Conservation (phyloP, 2,113 vertebrate genomes). For the Motacilla tschutschensis region DNA sequence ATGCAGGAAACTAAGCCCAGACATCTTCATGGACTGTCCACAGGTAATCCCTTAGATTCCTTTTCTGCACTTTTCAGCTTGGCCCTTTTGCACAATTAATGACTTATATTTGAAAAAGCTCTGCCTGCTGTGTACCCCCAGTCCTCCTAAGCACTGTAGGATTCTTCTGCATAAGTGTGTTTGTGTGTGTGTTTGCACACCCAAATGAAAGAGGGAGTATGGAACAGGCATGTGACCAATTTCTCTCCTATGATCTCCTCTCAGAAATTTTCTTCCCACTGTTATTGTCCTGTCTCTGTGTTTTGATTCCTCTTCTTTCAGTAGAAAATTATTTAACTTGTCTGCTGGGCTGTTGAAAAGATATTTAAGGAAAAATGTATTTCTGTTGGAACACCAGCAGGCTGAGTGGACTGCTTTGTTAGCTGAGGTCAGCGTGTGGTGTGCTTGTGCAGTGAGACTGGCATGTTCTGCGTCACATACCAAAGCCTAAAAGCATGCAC, state of each 20-base stretch:
- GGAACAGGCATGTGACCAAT: neutral
- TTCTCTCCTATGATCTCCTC: neutral
- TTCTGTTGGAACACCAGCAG: neutral
- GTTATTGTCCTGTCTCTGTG: neutral
- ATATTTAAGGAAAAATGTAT: neutral
- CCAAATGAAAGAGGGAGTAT: neutral
- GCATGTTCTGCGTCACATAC: neutral
- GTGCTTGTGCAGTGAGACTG: neutral
- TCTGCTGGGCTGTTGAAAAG: too few relatives aligned
- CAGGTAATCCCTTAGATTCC: neutral
- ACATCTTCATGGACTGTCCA: neutral
- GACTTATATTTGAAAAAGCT: neutral
- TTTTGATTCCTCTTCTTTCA: neutral
- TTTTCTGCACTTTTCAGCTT: neutral
- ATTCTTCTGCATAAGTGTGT: neutral
- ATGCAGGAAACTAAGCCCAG: neutral
- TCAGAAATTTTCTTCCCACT: neutral
- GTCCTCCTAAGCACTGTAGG: neutral
- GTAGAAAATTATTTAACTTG: neutral
- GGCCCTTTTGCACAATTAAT: neutral
- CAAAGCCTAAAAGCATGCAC: neutral
- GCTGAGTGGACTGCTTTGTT: neutral
- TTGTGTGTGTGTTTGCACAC: neutral
- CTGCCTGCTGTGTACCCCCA: neutral
- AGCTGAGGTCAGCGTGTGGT: neutral